Conservation (phyloP, 2,797 vertebrate genomes). For the Lepidocolaptes lacrymiger region DNA sequence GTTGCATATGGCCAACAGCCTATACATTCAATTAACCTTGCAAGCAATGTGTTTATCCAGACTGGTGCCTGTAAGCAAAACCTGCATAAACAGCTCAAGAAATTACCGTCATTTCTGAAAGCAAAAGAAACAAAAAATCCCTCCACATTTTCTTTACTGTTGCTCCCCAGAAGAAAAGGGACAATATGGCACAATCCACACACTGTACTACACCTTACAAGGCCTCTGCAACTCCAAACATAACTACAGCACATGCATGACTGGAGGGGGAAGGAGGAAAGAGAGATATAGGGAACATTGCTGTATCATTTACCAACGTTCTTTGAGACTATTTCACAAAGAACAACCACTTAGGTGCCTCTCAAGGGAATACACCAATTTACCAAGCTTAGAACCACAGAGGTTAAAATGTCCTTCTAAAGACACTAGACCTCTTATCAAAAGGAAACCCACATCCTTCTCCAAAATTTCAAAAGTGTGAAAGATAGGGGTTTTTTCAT, state of each 20-base stretch:
- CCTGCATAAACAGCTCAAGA: background rate
- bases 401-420: background rate
- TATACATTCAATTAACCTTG: background rate
- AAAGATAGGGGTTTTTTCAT: background rate
- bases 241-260: accelerated
- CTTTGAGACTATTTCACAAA: background rate
- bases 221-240: background rate
- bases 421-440: background rate
- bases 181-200: accelerated
- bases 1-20: background rate
- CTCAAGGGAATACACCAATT: background rate
- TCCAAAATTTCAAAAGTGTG: background rate
- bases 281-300: background rate
- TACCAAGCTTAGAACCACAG: background rate
- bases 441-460: background rate
- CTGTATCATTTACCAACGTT: accelerated
- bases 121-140: background rate
- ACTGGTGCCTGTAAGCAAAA: background rate
- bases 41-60: background rate
- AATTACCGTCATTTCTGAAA: background rate
- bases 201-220: too few relatives aligned
- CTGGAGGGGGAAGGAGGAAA: background rate
- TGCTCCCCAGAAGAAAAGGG: background rate
- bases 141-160: background rate
- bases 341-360: background rate